Evolutionary conservation across 1,140 invertebrate genomes (phyloP).

Genomic region (Drosophila athabasca): DNA sequence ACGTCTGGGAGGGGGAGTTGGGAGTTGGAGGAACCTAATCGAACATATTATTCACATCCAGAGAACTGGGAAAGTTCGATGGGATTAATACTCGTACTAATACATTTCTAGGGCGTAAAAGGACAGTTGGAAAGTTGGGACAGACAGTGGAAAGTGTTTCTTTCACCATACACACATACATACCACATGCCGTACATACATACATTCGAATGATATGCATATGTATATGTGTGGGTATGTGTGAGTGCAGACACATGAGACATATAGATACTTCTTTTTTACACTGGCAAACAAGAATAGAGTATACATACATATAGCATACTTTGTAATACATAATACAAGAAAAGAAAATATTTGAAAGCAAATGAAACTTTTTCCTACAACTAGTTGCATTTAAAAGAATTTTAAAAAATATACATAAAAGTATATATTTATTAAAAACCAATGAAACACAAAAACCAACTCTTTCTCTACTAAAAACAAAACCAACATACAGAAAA

Average conservation of each 20-base stretch:
- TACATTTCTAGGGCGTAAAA: constrained; percentile 54
- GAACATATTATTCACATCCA: constrained; percentile 36
- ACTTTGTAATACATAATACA: constrained; percentile 53
- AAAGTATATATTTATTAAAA: constrained; percentile 79
- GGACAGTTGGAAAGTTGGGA: constrained; percentile 36
- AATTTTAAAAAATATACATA: constrained; percentile 80
- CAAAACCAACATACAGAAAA: constrained; percentile 44
- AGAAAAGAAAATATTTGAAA: constrained; percentile 64
- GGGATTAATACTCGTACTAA: constrained; percentile 45
- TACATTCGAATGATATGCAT: constrained; percentile 20
- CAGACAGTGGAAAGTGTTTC: constrained; percentile 47
- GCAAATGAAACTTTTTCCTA: constrained; percentile 78
- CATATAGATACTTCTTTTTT: constrained; percentile 70
- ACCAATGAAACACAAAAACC: constrained; percentile 42
- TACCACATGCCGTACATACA: constrained; percentile 32
- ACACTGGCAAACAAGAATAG: constrained; percentile 61
- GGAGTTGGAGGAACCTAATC: constrained; percentile 32
- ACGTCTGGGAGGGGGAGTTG: constrained; percentile 11
- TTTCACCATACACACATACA: constrained; percentile 51
- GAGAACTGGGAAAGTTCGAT: constrained; percentile 6
- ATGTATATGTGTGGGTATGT: constrained; percentile 15
- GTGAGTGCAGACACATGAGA: constrained; percentile 16
- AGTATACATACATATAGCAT: constrained; percentile 65
- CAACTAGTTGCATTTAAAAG: constrained; percentile 80
- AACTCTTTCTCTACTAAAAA: constrained; percentile 75